phyloP scores from a whole-genome alignment of 1,140 invertebrate genomes.

The Dryas iulia region DNA sequence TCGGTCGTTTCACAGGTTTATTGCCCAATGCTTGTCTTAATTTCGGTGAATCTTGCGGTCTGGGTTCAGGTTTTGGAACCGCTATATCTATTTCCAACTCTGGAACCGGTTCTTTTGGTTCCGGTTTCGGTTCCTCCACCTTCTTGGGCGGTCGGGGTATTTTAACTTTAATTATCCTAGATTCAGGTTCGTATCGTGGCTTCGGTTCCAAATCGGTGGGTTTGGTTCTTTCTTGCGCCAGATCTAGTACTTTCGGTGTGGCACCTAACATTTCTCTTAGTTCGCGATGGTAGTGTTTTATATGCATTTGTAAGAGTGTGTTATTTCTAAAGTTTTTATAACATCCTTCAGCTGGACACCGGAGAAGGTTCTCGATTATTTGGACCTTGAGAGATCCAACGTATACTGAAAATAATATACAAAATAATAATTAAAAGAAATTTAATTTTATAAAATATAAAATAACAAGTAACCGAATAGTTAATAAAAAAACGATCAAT shows the following conservation, averaged over 20 bases:
- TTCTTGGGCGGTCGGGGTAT: constrained; percentile 45
- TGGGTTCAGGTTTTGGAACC: constrained; percentile 34
- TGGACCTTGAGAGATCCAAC: constrained; percentile 86
- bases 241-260: constrained; percentile 91
- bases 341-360: constrained; percentile 91
- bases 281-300: constrained; percentile 94
- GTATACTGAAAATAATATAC: constrained; percentile 80
- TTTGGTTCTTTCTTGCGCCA: constrained; percentile 86
- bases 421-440: no score
- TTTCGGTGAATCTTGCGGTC: constrained; percentile 63
- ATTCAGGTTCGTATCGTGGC: constrained; percentile 25
- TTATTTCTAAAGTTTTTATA: constrained; percentile 94
- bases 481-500: no score
- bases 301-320: constrained; percentile 92
- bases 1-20: constrained; percentile 62
- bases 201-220: constrained; percentile 37
- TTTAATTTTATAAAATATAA: no score
- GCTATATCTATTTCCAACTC: constrained; percentile 34
- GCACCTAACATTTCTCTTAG: constrained; percentile 87
- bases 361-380: constrained; percentile 85
- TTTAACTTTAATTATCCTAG: constrained; percentile 58
- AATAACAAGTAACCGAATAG: no score
- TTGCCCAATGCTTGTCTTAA: constrained; percentile 49
- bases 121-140: constrained; percentile 41
- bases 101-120: constrained; percentile 38